phyloP scores from a whole-genome alignment of 1,140 invertebrate species.

The Dreissena polymorpha region DNA sequence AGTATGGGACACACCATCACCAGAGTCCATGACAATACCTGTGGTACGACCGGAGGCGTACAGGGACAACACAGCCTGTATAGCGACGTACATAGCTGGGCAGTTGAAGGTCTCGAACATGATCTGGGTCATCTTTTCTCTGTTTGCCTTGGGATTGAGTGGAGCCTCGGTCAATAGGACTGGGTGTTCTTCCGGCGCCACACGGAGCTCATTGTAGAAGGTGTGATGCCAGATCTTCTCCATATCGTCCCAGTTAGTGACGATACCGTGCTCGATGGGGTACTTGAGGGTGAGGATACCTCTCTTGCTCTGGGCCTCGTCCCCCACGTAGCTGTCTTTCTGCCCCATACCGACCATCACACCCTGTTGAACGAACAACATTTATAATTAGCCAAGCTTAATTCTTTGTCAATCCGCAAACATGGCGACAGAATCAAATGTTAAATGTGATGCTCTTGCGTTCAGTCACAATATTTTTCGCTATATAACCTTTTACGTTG shows the following conservation, averaged over 20 bases:
- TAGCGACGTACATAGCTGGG: constrained; percentile 96
- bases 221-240: constrained; percentile 84
- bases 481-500: no score
- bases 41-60: constrained; percentile 95
- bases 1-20: constrained; percentile 93
- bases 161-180: constrained; percentile 76
- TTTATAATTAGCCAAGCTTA: not conserved
- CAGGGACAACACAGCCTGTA: constrained; percentile 90
- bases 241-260: constrained; percentile 97
- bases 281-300: constrained; percentile 88
- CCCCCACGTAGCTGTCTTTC: constrained; percentile 97
- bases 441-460: no score
- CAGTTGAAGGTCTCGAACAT: constrained; percentile 87
- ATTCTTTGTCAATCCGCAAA: not conserved
- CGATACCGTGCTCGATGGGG: constrained; percentile 96
- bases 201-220: constrained; percentile 92
- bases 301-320: constrained; percentile 97
- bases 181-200: constrained; percentile 77
- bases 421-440: not conserved
- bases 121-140: constrained; percentile 91
- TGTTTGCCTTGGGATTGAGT: constrained; percentile 76
- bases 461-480: no score
- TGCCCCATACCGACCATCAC: constrained; percentile 99
- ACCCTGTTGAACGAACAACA: constrained; percentile 78
- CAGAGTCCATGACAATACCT: constrained; percentile 93